Conservation (phyloP, 2,888 invertebrate species). For the Entomobrya multifasciata region DNA sequence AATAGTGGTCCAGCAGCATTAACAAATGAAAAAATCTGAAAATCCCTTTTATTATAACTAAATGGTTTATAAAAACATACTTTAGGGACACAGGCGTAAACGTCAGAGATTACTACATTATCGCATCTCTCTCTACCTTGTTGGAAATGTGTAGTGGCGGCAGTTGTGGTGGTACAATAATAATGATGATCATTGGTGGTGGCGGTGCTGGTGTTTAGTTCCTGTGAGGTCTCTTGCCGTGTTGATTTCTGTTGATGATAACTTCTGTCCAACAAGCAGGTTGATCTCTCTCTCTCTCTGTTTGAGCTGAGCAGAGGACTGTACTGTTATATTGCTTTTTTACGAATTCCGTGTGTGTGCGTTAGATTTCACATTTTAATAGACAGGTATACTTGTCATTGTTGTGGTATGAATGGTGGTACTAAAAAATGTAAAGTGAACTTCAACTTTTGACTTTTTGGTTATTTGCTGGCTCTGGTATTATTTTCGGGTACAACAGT, state of each 20-base stretch:
- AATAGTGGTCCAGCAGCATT: constrained; percentile 33
- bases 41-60: constrained; percentile 53
- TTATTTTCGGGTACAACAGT: constrained; percentile 11
- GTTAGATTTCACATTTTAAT: neutral
- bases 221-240: constrained; percentile 66
- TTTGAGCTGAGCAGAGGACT: no score
- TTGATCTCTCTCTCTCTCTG: constrained; percentile 30
- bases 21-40: constrained; percentile 7
- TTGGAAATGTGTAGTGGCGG: neutral
- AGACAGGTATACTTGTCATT: constrained; percentile 58
- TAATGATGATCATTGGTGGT: constrained; percentile 42
- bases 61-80: constrained; percentile 10
- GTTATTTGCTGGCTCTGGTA: neutral
- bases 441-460: neutral
- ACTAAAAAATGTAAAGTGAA: constrained; percentile 33
- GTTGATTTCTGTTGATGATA: constrained; percentile 69
- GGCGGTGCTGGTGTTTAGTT: constrained; percentile 58
- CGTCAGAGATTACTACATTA: no score
- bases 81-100: constrained; percentile 6
- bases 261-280: constrained; percentile 56
- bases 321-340: neutral
- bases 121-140: no score
- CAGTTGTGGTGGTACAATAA: constrained; percentile 24
- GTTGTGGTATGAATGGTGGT: constrained; percentile 39
- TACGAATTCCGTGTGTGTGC: no score